Evolutionary conservation across 2,113 vertebrate genomes (phyloP).

Genomic region (Sinocyclocheilus grahami): DNA sequence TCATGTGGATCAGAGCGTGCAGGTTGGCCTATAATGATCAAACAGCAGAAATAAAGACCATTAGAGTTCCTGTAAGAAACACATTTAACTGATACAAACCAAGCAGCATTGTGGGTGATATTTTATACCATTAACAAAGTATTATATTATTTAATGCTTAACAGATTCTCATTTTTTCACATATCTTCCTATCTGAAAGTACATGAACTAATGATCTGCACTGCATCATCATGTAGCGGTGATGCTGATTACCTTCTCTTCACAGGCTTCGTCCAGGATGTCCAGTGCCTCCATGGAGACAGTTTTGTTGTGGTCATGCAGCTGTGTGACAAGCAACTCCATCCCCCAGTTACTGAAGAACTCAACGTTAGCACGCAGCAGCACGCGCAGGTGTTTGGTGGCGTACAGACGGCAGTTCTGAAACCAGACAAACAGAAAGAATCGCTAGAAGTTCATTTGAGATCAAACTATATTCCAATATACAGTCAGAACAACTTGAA

Average conservation of each 20-base stretch:
- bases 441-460: background rate
- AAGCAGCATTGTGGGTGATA: background rate
- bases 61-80: background rate
- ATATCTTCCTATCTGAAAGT: background rate
- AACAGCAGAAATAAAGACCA: background rate
- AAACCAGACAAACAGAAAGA: background rate
- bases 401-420: slow-evolving; percentile 85
- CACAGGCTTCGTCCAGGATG: slow-evolving; percentile 87
- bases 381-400: slow-evolving; percentile 84
- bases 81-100: background rate
- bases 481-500: background rate
- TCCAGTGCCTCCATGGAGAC: slow-evolving; percentile 86
- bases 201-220: background rate
- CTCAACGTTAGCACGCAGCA: slow-evolving; percentile 84
- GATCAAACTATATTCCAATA: background rate
- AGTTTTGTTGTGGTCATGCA: slow-evolving; percentile 86
- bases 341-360: slow-evolving; percentile 92
- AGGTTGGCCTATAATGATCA: slow-evolving; percentile 80
- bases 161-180: no score
- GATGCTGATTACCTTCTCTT: slow-evolving; percentile 81
- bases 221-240: background rate
- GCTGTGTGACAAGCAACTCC: slow-evolving; percentile 85
- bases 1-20: slow-evolving; percentile 88
- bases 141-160: background rate
- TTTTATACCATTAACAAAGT: background rate